phyloP scores from a whole-genome alignment of 2,888 invertebrate species.

The Protodeltote pygarga region DNA sequence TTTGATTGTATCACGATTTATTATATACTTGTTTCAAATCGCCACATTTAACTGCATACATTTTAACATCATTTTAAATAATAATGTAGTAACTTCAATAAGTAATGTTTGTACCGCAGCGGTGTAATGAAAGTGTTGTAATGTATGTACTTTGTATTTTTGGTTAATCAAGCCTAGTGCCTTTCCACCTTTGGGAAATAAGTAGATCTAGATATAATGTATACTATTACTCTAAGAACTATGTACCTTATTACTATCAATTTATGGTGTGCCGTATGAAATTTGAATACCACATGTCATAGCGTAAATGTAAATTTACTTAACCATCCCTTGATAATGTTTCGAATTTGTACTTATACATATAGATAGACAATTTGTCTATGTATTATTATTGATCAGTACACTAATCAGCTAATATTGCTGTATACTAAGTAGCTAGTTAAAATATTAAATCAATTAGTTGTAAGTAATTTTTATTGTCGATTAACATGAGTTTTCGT shows the following conservation, averaged over 20 bases:
- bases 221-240: slow-evolving; percentile 57
- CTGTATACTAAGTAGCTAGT: slow-evolving; percentile 69
- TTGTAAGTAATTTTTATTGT: slow-evolving; percentile 76
- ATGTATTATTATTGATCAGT: slow-evolving; percentile 56
- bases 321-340: slow-evolving; percentile 55
- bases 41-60: slow-evolving; percentile 34
- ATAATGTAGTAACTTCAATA: slow-evolving; percentile 30
- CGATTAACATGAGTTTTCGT: slow-evolving; percentile 67
- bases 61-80: slow-evolving; percentile 35
- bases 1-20: slow-evolving; percentile 32
- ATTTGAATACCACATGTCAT: slow-evolving; percentile 48
- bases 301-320: slow-evolving; percentile 49
- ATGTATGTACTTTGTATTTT: slow-evolving; percentile 49
- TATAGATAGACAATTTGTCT: slow-evolving; percentile 60
- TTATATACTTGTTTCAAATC: slow-evolving; percentile 43
- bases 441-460: slow-evolving; percentile 72
- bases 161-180: slow-evolving; percentile 80
- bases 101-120: slow-evolving; percentile 28
- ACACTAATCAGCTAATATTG: slow-evolving; percentile 63
- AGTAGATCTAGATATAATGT: slow-evolving; percentile 62
- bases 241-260: slow-evolving; percentile 52
- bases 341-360: slow-evolving; percentile 69
- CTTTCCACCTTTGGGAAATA: slow-evolving; percentile 75
- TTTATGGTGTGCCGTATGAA: slow-evolving; percentile 48
- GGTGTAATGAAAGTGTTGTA: slow-evolving; percentile 33